Evolutionary conservation across 2,888 invertebrate genomes (phyloP).

Genomic region (Oegoconia quadripuncta): DNA sequence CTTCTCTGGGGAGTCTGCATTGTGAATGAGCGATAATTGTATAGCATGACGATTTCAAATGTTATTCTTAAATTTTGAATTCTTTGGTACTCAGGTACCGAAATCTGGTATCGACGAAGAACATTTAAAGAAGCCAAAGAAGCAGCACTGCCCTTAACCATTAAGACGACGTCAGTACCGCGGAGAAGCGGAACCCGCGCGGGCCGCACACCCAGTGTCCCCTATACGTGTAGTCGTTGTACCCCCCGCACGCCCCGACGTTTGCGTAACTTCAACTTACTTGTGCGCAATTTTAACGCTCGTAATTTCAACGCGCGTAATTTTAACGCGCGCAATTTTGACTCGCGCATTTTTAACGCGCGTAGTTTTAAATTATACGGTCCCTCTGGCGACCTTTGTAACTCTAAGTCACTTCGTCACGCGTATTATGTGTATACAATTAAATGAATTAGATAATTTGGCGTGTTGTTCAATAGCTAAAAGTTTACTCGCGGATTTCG

Average conservation of each 20-base stretch:
- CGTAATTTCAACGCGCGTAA: constrained; percentile 15
- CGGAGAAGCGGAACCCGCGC: constrained; percentile 54
- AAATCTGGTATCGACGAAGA: constrained; percentile 85
- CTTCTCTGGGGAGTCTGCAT: too few relatives aligned
- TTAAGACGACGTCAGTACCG: constrained; percentile 68
- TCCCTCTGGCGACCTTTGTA: too few relatives aligned
- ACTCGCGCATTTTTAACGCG: neutral
- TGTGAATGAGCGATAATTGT: too few relatives aligned
- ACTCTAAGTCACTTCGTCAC: too few relatives aligned
- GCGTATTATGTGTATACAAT: too few relatives aligned
- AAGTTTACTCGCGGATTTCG: too few relatives aligned
- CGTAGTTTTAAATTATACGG: constrained; percentile 9
- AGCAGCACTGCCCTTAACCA: constrained; percentile 86
- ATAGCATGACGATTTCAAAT: neutral
- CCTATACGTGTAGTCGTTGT: constrained; percentile 26
- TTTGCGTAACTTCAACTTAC: constrained; percentile 3
- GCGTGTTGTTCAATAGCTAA: too few relatives aligned
- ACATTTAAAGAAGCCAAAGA: constrained; percentile 88
- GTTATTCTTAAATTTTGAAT: neutral
- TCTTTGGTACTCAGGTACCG: constrained; percentile 43
- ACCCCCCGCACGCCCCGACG: constrained; percentile 37
- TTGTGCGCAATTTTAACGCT: constrained; percentile 3
- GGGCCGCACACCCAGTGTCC: constrained; percentile 28
- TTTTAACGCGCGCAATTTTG: constrained; percentile 5
- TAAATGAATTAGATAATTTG: too few relatives aligned